Evolutionary conservation across 2,113 vertebrate species (phyloP).

Genomic region (Nannospalax galili): DNA sequence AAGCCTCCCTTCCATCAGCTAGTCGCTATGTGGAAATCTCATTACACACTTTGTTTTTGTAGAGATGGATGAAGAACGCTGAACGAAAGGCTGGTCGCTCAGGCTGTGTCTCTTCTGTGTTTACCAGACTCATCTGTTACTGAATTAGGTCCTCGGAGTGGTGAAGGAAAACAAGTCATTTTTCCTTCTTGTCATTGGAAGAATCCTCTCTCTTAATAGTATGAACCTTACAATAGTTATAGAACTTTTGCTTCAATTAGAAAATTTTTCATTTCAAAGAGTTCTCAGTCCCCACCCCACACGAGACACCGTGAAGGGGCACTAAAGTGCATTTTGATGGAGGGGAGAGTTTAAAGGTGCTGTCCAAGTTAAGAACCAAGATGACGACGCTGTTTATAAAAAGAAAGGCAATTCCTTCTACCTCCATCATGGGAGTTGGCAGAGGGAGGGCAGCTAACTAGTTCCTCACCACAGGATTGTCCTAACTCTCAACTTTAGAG

Average conservation of each 20-base stretch:
- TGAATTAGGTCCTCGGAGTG: slow-evolving; percentile 71
- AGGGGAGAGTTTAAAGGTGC: slow-evolving; percentile 85
- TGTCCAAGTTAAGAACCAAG: slow-evolving; percentile 82
- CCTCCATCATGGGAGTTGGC: slow-evolving; percentile 74
- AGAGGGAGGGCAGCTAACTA: slow-evolving; percentile 76
- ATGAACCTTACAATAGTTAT: slow-evolving; percentile 71
- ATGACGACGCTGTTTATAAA: slow-evolving; percentile 77
- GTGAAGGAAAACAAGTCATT: slow-evolving; percentile 64
- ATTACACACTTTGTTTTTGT: slow-evolving; percentile 52
- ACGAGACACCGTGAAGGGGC: slow-evolving; percentile 82
- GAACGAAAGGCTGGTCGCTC: slow-evolving; percentile 68
- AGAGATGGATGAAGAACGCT: slow-evolving; percentile 52
- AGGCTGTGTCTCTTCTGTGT: slow-evolving; percentile 38
- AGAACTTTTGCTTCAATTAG: slow-evolving; percentile 70
- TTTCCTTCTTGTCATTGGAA: slow-evolving; percentile 69
- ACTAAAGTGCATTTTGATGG: slow-evolving; percentile 87
- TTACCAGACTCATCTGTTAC: slow-evolving; percentile 75
- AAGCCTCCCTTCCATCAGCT: slow-evolving; percentile 61
- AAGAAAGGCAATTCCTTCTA: slow-evolving; percentile 76
- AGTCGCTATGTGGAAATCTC: slow-evolving; percentile 57
- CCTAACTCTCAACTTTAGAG: slow-evolving; percentile 82
- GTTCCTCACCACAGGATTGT: slow-evolving; percentile 84
- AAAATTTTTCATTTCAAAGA: slow-evolving; percentile 66
- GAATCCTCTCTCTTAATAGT: slow-evolving; percentile 62
- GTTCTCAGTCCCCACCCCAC: slow-evolving; percentile 83